These are phyloP conservation scores for Actenoides lindsayi DNA, from an alignment of 2,113 vertebrate genomes.

Conservation along the genomic window DNA sequence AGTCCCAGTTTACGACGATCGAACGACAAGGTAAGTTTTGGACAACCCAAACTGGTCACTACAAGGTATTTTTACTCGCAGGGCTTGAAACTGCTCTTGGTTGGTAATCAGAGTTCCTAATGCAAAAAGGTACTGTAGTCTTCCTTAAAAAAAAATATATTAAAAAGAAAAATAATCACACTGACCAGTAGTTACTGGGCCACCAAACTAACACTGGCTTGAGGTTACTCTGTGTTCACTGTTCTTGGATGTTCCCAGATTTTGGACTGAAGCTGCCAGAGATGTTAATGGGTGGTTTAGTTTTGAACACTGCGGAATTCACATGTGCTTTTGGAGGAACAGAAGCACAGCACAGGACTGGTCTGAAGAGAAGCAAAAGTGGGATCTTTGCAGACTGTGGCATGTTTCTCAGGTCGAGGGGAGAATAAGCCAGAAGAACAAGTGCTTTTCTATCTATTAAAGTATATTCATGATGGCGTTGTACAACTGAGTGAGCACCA, in stretches of 20 bases:
- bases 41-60: conserved; percentile 26
- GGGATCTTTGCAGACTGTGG: conserved; percentile 49
- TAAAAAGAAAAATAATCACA: conserved; percentile 44
- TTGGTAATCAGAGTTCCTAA: conserved; percentile 64
- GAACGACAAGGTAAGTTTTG: conserved; percentile 19
- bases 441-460: conserved; percentile 73
- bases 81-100: conserved; percentile 23
- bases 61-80: conserved; percentile 39
- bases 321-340: conserved; percentile 52
- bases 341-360: conserved; percentile 59
- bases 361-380: conserved; percentile 50
- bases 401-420: conserved; percentile 45
- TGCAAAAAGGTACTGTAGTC: conserved; percentile 67
- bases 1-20: conserved; percentile 41
- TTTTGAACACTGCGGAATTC: conserved; percentile 62
- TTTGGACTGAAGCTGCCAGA: conserved; percentile 62
- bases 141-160: conserved; percentile 63
- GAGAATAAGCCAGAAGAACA: conserved; percentile 62
- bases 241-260: conserved; percentile 61
- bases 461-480: conserved; percentile 98
- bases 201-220: conserved; percentile 55
- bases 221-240: conserved; percentile 60
- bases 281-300: conserved; percentile 29
- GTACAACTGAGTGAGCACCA: conserved; percentile 98
- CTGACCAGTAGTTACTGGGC: conserved; percentile 60